phyloP scores from a whole-genome alignment of 2,888 invertebrate genomes.

The Ligdia adustata region DNA sequence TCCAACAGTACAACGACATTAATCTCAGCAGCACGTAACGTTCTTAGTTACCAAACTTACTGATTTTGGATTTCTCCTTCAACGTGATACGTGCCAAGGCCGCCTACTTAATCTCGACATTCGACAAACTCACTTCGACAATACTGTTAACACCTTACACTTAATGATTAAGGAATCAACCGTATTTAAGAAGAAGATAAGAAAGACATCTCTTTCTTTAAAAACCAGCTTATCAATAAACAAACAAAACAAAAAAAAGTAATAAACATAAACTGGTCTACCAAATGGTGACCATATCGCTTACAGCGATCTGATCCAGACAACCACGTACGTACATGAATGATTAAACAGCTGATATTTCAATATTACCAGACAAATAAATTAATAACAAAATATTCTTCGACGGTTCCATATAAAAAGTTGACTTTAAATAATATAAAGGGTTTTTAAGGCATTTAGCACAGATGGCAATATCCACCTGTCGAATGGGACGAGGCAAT shows the following conservation, averaged over 20 bases:
- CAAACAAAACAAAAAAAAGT: too few species aligned
- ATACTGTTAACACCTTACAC: slow-evolving; percentile 1
- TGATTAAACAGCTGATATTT: slow-evolving; percentile 32
- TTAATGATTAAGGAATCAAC: too few species aligned
- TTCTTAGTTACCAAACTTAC: neutral
- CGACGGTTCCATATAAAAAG: slow-evolving; percentile 10
- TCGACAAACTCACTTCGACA: slow-evolving; percentile 5
- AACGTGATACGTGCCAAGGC: slow-evolving; percentile 13
- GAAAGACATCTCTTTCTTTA: too few species aligned
- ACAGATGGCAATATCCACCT: slow-evolving; percentile 29
- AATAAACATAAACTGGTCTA: too few species aligned
- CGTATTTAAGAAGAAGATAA: too few species aligned
- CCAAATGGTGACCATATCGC: too few species aligned
- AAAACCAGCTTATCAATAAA: too few species aligned
- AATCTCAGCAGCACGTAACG: neutral
- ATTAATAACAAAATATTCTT: slow-evolving; percentile 20
- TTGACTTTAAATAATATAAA: slow-evolving; percentile 22
- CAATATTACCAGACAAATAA: slow-evolving; percentile 16
- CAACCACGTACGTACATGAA: too few species aligned
- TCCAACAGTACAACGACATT: too few species aligned
- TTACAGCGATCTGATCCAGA: too few species aligned
- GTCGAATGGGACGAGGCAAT: neutral
- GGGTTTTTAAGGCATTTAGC: slow-evolving; percentile 25
- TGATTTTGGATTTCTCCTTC: slow-evolving; percentile 7
- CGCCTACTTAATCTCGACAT: slow-evolving; percentile 6